These are phyloP conservation scores for Ctenodactylus gundi DNA, from an alignment of 2,113 vertebrate species.

Conservation along the genomic window DNA sequence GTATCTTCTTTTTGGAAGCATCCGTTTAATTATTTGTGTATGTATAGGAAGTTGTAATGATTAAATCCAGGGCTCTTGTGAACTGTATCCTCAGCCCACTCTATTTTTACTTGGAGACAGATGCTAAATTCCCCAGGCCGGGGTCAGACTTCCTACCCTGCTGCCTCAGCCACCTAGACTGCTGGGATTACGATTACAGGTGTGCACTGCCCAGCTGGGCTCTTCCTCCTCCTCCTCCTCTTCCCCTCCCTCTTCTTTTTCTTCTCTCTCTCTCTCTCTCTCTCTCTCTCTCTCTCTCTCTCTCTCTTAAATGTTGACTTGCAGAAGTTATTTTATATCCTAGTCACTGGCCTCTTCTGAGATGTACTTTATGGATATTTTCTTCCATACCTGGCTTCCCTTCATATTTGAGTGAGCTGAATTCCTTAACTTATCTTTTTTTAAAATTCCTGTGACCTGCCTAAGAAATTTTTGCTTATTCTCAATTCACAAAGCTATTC, in stretches of 20 bases:
- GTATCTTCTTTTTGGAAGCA: neutral
- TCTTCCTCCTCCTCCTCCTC: too few species aligned
- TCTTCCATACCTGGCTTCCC: neutral
- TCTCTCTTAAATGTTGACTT: neutral
- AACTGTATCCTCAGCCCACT: too few species aligned
- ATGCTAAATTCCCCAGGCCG: too few species aligned
- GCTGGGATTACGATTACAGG: too few species aligned
- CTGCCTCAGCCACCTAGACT: too few species aligned
- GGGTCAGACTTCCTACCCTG: too few species aligned
- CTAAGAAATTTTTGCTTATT: neutral
- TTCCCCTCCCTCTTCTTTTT: too few species aligned
- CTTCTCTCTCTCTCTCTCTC: too few species aligned
- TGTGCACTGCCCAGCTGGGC: too few species aligned
- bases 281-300: neutral
- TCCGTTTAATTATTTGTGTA: neutral
- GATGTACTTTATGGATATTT: neutral
- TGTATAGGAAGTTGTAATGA: too few species aligned
- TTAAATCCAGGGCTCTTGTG: too few species aligned
- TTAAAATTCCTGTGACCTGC: neutral
- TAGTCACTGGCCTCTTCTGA: neutral
- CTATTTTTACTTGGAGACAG: too few species aligned
- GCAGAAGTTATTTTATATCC: neutral
- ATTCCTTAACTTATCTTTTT: slow-evolving; percentile 17
- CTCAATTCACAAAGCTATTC: neutral
- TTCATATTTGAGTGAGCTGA: neutral